Percentiles rank a stretch among this genome's conserved stretches.
Evolutionary conservation across 2,888 invertebrate species (phyloP).

Genomic region (Erebia palarica): DNA sequence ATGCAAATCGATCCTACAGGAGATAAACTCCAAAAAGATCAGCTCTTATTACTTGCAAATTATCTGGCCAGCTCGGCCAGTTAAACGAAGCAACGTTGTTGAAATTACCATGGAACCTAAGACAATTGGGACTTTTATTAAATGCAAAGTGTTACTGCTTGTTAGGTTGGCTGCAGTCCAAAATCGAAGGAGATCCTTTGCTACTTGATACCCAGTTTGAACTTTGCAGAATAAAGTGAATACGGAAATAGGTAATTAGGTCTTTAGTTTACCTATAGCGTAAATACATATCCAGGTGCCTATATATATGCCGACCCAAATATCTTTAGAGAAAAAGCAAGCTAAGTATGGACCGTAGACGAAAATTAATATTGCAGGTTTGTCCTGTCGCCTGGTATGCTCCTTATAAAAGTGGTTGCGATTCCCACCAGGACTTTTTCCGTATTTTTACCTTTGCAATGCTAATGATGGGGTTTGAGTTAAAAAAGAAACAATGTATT

Average conservation of each 20-base stretch:
- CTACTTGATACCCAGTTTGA: constrained; percentile 23
- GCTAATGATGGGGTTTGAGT: no score
- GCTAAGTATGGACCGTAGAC: no score
- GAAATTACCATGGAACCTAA: constrained; percentile 15
- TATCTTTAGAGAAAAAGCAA: no score
- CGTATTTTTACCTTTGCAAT: no score
- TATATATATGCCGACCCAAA: no score
- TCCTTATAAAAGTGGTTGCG: no score
- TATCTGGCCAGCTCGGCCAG: neutral
- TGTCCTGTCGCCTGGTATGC: no score
- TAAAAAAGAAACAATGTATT: no score
- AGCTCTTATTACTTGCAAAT: constrained; percentile 6
- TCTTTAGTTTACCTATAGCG: neutral
- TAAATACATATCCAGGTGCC: no score
- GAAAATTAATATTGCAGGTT: no score
- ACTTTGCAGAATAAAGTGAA: constrained; percentile 12
- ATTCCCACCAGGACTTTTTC: no score
- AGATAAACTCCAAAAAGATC: neutral
- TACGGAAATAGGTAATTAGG: neutral
- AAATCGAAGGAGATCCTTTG: constrained; percentile 45
- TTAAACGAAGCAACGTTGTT: constrained; percentile 5
- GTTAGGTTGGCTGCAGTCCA: constrained; percentile 59
- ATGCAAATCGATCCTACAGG: no score
- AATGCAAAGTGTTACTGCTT: constrained; percentile 43
- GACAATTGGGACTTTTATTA: constrained; percentile 22